Evolutionary conservation across 2,888 invertebrate species (phyloP), one percentile per base, ranked within the genome.

Genomic region (Mechanitis messenoides): DNA sequence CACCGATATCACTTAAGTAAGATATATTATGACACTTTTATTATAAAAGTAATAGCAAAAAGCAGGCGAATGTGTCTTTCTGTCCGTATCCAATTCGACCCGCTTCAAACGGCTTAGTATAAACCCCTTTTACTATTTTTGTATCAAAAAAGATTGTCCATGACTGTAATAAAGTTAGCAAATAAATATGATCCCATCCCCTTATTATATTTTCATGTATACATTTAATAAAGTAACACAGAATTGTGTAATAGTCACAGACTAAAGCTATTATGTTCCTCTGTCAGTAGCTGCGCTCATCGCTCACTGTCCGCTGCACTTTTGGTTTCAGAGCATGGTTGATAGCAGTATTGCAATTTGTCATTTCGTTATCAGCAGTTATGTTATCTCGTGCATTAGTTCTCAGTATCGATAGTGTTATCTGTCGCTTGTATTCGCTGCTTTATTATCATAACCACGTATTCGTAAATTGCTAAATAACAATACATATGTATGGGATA

Each of bases 51-150:
- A 87, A 84, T 80, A 83, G 69, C 69, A 86, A 87, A 84, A 74
- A 85, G 75, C 74, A 72, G 74, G 84, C 83, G 80, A 87, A 86
- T 81, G 80, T 76, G 79, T 83, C 80, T 78, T 80, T 75, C 80
- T 85, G 88, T 89, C 87, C 81, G 81, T 80, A 84, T 78, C 79
- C 84, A 84, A 90, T 87, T 88, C 77, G 84, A 89, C 90, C 90
- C 89, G 84, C 83, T 79, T 90, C 90, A 90, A 88, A 83, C 68
- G 84, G 90, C 86, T 89, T 88, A 87, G 68, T 67, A 69, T 85
- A 80, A 87, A 87, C 79, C 88, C 89, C 83, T 84, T 87, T 87
- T 87, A 84, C 78, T 83, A 79, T 87, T 87, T 85, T 85, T 83
- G 79, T 85, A 83, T 83, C 84, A 82, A 79, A 76, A 84, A 83